Conservation (phyloP, 2,888 invertebrate genomes). For the Cabera pusaria region DNA sequence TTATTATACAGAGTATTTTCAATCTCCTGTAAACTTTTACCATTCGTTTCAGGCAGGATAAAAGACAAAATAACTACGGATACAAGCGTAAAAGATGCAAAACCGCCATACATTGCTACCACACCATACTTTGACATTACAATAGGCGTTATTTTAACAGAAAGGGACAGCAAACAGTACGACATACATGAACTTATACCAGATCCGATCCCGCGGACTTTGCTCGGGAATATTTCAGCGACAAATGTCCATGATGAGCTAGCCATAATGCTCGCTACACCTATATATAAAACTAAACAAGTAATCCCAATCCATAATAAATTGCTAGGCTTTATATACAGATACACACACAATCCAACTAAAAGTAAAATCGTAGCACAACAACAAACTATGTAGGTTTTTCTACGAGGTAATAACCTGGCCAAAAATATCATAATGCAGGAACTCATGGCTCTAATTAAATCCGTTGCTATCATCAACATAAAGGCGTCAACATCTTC, state of each 20-base stretch:
- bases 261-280: slow-evolving; percentile 38
- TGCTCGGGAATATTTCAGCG: slow-evolving; percentile 52
- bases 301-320: slow-evolving; percentile 42
- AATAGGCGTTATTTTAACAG: slow-evolving; percentile 49
- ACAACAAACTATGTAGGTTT: slow-evolving; percentile 38
- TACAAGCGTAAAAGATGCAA: slow-evolving; percentile 40
- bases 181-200: slow-evolving; percentile 47
- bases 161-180: slow-evolving; percentile 45
- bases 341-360: slow-evolving; percentile 37
- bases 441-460: slow-evolving; percentile 38
- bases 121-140: slow-evolving; percentile 43
- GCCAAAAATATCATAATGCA: slow-evolving; percentile 39
- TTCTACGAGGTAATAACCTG: slow-evolving; percentile 42
- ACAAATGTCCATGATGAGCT: slow-evolving; percentile 53
- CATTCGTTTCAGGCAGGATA: slow-evolving; percentile 58
- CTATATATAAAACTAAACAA: slow-evolving; percentile 43
- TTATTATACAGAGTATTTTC: slow-evolving; percentile 62
- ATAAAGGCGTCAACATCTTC: slow-evolving; percentile 43
- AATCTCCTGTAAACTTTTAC: slow-evolving; percentile 88
- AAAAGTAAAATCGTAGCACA: slow-evolving; percentile 39
- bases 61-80: slow-evolving; percentile 40
- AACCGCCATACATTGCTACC: slow-evolving; percentile 42
- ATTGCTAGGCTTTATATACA: slow-evolving; percentile 37
- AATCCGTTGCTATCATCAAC: slow-evolving; percentile 50
- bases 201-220: slow-evolving; percentile 53